Evolutionary conservation across 2,888 invertebrate genomes (phyloP).

Genomic region (Parascotia fuliginaria): DNA sequence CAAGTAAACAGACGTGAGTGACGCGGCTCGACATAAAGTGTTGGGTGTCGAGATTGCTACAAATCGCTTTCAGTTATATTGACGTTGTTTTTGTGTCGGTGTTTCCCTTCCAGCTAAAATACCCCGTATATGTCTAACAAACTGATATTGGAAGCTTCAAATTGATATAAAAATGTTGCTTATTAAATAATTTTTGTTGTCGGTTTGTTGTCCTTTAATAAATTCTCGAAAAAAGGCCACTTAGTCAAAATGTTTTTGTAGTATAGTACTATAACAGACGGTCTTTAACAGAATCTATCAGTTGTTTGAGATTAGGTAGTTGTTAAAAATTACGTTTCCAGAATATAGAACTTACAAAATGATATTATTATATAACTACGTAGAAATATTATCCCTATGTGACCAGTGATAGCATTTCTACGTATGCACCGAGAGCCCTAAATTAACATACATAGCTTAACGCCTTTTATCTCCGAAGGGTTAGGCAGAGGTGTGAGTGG

Average conservation of each 20-base stretch:
- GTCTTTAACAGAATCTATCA: too few species aligned
- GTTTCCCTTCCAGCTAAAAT: conserved; percentile 28
- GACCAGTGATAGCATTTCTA: too few species aligned
- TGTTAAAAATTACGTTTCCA: too few species aligned
- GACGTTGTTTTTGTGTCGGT: conserved; percentile 40
- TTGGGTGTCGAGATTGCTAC: conserved; percentile 32
- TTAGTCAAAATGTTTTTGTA: not conserved
- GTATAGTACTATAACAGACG: too few species aligned
- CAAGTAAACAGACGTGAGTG: conserved; percentile 26
- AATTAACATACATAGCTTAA: too few species aligned
- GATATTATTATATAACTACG: too few species aligned
- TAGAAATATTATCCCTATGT: too few species aligned
- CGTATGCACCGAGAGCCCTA: too few species aligned
- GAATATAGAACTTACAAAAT: too few species aligned
- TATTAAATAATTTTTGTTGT: conserved; percentile 9
- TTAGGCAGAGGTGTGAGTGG: too few species aligned
- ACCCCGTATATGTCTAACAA: conserved; percentile 22
- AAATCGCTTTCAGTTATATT: conserved; percentile 42
- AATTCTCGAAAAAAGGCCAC: not conserved
- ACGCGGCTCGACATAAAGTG: conserved; percentile 40
- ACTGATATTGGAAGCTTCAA: conserved; percentile 25
- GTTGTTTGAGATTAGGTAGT: too few species aligned
- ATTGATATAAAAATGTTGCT: conserved; percentile 13
- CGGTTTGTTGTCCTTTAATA: conserved; percentile 2
- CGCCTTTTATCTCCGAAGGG: too few species aligned